These are phyloP conservation scores for Pterophyllum scalare DNA, from an alignment of 2,113 vertebrate genomes.

Conservation along the genomic window DNA sequence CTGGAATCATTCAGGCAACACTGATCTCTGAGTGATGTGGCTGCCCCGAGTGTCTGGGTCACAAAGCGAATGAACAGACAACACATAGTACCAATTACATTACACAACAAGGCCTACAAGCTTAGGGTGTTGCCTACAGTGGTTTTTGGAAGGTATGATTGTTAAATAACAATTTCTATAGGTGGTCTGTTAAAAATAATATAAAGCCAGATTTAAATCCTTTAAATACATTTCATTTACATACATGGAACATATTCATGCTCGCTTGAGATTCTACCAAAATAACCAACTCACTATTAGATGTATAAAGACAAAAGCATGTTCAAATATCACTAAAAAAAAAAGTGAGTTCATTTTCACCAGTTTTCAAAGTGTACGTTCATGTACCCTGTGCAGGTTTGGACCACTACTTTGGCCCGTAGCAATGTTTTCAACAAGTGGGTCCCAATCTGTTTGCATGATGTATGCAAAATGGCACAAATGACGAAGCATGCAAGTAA, in stretches of 20 bases:
- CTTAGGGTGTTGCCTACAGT: neutral
- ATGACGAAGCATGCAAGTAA: neutral
- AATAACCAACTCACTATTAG: no score
- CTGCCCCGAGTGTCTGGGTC: conserved; percentile 40
- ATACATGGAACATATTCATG: neutral
- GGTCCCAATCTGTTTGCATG: neutral
- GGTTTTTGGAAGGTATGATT: neutral
- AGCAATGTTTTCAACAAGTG: neutral
- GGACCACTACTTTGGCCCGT: neutral
- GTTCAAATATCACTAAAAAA: no score
- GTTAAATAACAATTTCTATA: neutral
- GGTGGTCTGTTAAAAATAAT: neutral
- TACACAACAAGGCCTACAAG: conserved; percentile 1
- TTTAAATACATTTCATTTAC: neutral
- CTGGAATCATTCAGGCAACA: conserved; percentile 40
- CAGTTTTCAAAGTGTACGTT: neutral
- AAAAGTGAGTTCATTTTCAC: no score
- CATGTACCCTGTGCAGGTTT: neutral
- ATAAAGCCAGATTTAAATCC: neutral
- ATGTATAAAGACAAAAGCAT: no score
- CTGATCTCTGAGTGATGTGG: conserved; percentile 54
- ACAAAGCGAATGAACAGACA: conserved; percentile 28
- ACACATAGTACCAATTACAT: neutral
- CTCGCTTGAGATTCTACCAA: no score
- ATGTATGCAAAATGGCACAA: neutral